Evolutionary conservation across 2,888 invertebrate species (phyloP).

Genomic region (Mycalesis mineus): DNA sequence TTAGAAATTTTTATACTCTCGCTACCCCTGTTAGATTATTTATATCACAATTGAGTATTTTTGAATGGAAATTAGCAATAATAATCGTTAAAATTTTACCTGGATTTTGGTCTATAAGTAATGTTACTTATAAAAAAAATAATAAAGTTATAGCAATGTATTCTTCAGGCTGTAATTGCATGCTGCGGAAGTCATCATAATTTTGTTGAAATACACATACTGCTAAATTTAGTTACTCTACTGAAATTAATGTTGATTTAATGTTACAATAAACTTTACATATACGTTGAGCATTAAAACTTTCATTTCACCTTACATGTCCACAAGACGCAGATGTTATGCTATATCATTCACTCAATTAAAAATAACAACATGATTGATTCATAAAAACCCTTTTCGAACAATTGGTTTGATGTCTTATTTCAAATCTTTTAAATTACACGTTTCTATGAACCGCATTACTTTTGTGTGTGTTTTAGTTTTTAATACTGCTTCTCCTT

Average conservation of each 20-base stretch:
- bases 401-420: constrained; percentile 67
- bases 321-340: constrained; percentile 51
- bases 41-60: too few species aligned
- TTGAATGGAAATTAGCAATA: too few species aligned
- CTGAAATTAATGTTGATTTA: neutral
- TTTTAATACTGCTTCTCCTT: constrained; percentile 29
- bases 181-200: too few species aligned
- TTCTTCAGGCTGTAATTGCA: too few species aligned
- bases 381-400: constrained; percentile 58
- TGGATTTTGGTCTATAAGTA: too few species aligned
- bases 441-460: constrained; percentile 45
- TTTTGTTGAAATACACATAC: too few species aligned
- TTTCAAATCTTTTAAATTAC: constrained; percentile 57
- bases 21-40: too few species aligned
- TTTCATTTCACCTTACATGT: constrained; percentile 31
- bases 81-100: too few species aligned
- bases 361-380: constrained; percentile 67
- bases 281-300: constrained; percentile 16
- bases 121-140: too few species aligned
- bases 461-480: constrained; percentile 39
- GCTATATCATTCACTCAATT: constrained; percentile 46
- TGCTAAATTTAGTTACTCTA: neutral
- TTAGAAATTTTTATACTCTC: too few species aligned
- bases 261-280: neutral
- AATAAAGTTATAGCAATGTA: too few species aligned